These are phyloP conservation scores for Allygus modestus DNA, from an alignment of 2,888 invertebrate genomes.

Conservation along the genomic window DNA sequence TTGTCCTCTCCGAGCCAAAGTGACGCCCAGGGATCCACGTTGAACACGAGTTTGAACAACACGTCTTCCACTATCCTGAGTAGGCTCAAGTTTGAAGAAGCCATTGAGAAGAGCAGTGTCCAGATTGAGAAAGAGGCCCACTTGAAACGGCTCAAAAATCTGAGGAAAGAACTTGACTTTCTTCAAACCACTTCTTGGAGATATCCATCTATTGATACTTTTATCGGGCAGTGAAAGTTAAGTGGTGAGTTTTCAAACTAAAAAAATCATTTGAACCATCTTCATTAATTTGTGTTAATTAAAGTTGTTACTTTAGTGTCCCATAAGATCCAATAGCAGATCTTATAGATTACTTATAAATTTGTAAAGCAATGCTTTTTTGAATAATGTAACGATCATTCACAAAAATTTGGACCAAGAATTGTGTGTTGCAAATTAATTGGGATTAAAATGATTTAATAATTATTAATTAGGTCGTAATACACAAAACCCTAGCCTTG, in stretches of 20 bases:
- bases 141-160: conserved; percentile 82
- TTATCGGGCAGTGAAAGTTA: conserved; percentile 76
- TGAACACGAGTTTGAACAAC: conserved; percentile 44
- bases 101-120: conserved; percentile 60
- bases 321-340: too few relatives aligned
- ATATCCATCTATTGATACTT: conserved; percentile 84
- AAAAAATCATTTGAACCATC: too few relatives aligned
- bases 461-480: too few relatives aligned
- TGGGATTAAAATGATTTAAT: too few relatives aligned
- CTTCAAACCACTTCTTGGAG: conserved; percentile 90
- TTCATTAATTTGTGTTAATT: too few relatives aligned
- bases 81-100: conserved; percentile 64
- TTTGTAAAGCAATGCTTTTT: too few relatives aligned
- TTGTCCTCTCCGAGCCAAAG: conserved; percentile 62
- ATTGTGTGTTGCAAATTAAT: too few relatives aligned
- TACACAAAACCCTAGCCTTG: too few relatives aligned
- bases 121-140: conserved; percentile 80
- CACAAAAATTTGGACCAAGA: too few relatives aligned
- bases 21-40: conserved; percentile 60
- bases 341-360: too few relatives aligned
- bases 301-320: too few relatives aligned
- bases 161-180: conserved; percentile 86
- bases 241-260: neutral
- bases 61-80: conserved; percentile 48
- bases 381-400: too few relatives aligned